Conservation (phyloP, 2,113 vertebrate genomes). For the Peromyscus polionotus region DNA sequence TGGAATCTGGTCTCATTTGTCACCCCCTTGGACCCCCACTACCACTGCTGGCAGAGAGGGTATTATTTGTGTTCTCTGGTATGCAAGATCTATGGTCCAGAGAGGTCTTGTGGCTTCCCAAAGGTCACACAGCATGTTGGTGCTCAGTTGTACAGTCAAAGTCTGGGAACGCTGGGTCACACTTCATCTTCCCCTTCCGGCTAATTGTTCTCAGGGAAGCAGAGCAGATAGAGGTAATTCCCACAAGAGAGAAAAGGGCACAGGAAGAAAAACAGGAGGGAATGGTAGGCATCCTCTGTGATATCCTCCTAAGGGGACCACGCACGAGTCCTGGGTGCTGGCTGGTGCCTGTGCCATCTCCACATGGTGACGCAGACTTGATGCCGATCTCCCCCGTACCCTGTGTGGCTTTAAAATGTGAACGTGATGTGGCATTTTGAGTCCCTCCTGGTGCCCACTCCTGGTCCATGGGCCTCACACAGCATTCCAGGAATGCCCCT, state of each 20-base stretch:
- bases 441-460: not conserved
- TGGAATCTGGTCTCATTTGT: not conserved
- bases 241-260: not conserved
- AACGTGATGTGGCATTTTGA: not conserved
- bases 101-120: not conserved
- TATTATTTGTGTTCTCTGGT: not conserved
- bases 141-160: not conserved
- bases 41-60: not conserved
- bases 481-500: not conserved
- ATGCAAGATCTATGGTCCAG: not conserved
- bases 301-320: not conserved
- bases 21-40: not conserved
- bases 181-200: not conserved
- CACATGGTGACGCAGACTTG: rapidly evolving
- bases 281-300: too few species aligned
- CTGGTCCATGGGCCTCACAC: not conserved
- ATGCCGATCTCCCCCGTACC: not conserved
- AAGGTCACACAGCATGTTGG: not conserved
- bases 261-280: not conserved
- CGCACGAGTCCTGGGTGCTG: rapidly evolving
- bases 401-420: not conserved
- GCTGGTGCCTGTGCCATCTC: not conserved
- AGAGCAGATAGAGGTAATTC: too few species aligned
- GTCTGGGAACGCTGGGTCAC: not conserved
- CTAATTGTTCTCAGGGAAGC: too few species aligned